Base-by-base conservation (phyloP, 2,113 vertebrate species). In the Centropus unirufus region DNA sequence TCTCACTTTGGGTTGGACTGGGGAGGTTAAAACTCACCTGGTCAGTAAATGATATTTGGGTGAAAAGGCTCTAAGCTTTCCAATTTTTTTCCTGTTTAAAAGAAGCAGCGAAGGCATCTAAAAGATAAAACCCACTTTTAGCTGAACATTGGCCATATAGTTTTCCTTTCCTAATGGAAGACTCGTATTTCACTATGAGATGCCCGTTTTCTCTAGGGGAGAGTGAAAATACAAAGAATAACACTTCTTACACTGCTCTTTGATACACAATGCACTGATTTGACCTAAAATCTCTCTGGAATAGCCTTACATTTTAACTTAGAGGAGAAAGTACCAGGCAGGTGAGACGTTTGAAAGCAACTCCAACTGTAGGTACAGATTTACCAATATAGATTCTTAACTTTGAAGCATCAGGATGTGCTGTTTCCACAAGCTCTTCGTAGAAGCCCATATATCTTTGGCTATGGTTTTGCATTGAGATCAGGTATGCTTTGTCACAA, bases 251-350 rank as follows among this genome's bases (percentile, higher is more conserved):
- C 2, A 0, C 16, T 51, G 70, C 46, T 62, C 22, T 84, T 69
- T 80, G 68, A 23, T 21, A 17, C 5, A 7, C 2, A 26, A 58
- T n/a, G 30, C 3, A 23, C 20, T 20, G 63, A 77, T 62, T 62
- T 76, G 70, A 84, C 66, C n/a, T 81, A 39, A 94, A 95, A 88
- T 70, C 32, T 59, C n/a, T 73, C 78, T 52, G 42, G 32, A 92
- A 55, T 11, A 74, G 27, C 52, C 46, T 69, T 24, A 55, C 49
- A 29, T 74, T 93, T 84, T 78, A 92, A 36, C 81, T 62, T 11
- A 0, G 63, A 81, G 47, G 39, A 70, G 44, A 32, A 15, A 70
- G 39, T 42, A 88, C 49, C 36, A 39, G 34, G 52, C 36, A 70
- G 42, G 39, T 44, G 79, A 92, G 52, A 51, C 12, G 3, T 23